phyloP scores from a whole-genome alignment of 1,140 invertebrate genomes.

The Pseudoatta argentina region DNA sequence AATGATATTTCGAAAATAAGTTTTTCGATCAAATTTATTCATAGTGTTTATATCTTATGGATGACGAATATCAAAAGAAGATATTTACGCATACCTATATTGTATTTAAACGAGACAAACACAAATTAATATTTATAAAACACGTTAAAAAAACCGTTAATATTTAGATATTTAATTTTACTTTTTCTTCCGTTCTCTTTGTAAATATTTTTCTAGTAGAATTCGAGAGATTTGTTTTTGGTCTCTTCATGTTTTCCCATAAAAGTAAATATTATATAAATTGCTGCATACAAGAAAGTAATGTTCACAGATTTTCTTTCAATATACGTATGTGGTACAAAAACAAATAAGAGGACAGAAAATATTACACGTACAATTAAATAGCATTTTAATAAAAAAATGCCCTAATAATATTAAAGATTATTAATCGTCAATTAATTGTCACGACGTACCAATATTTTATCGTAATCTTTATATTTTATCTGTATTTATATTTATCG shows the following conservation, averaged over 20 bases:
- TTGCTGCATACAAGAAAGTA: background rate
- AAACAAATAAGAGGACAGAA: background rate
- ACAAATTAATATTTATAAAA: constrained; percentile 9
- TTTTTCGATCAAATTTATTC: background rate
- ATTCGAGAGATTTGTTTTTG: background rate
- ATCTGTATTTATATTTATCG: background rate
- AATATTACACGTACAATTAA: background rate
- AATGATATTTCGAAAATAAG: background rate
- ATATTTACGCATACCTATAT: background rate
- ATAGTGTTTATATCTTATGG: background rate
- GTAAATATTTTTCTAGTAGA: background rate
- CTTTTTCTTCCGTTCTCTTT: background rate
- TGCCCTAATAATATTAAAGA: background rate
- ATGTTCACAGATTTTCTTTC: background rate
- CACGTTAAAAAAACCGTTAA: background rate
- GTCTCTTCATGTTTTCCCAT: background rate
- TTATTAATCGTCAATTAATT: background rate
- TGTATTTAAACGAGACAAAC: background rate
- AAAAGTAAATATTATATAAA: constrained; percentile 6
- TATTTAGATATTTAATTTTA: background rate
- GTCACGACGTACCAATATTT: background rate
- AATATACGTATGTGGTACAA: background rate
- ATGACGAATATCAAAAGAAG: background rate
- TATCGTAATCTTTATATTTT: background rate
- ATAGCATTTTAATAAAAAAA: background rate